A percentile compares a stretch with the other conserved stretches of the same genome.
Evolutionary conservation across 1,140 invertebrate species (phyloP).

Genomic region (Campoletis sonorensis): DNA sequence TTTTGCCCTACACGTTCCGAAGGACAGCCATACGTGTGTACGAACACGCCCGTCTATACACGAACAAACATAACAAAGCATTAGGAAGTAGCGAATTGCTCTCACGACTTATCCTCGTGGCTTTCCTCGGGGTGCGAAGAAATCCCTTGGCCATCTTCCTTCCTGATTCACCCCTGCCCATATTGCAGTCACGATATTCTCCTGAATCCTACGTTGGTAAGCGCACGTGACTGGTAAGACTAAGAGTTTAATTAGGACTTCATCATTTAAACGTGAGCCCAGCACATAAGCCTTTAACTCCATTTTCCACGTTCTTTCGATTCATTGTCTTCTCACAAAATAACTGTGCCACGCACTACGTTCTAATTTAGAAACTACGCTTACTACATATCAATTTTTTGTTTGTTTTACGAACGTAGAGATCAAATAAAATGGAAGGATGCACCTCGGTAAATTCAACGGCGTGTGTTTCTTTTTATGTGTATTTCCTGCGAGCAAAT

Average conservation of each 20-base stretch:
- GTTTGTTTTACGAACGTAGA: not conserved
- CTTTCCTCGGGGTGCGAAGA: slow-evolving; percentile 34
- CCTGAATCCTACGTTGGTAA: not conserved
- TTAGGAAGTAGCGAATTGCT: slow-evolving; percentile 42
- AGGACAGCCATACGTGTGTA: not conserved
- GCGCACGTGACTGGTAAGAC: slow-evolving; percentile 49
- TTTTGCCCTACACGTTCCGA: slow-evolving; percentile 21
- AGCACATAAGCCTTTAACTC: not conserved
- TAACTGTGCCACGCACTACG: not conserved
- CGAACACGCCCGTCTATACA: not conserved
- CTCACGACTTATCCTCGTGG: slow-evolving; percentile 48
- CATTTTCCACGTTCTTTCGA: not conserved
- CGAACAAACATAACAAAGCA: not conserved
- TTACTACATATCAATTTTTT: not conserved
- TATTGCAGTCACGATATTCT: not conserved
- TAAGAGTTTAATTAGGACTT: slow-evolving; percentile 53
- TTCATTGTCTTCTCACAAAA: not conserved
- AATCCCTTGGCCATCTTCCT: slow-evolving; percentile 8
- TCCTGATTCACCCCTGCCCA: slow-evolving; percentile 1
- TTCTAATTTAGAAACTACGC: not conserved
- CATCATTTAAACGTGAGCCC: slow-evolving; percentile 39
- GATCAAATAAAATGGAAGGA: not conserved
- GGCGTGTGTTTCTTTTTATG: not conserved
- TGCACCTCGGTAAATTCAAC: not conserved
- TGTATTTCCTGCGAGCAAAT: too few species aligned